A percentile compares a stretch with the other conserved stretches of the same genome.
These are phyloP conservation scores for Tipula vernalis DNA, from an alignment of 2,888 invertebrate genomes.

Conservation along the genomic window DNA sequence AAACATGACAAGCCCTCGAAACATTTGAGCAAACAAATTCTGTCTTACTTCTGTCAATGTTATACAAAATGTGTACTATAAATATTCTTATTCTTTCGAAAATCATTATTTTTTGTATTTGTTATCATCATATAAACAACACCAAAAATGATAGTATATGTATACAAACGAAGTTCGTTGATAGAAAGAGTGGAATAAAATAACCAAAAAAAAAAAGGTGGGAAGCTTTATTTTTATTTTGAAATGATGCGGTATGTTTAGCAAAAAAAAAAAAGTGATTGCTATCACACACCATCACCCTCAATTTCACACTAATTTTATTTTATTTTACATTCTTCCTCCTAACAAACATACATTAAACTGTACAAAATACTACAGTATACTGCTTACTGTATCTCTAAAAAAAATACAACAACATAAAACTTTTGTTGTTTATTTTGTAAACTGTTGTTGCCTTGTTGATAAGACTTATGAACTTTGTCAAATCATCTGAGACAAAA, in stretches of 20 bases:
- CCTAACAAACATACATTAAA: background rate
- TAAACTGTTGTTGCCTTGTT: constrained; percentile 8
- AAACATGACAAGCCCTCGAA: background rate
- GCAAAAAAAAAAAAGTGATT: background rate
- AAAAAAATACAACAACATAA: background rate
- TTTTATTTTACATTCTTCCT: background rate
- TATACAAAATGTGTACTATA: background rate
- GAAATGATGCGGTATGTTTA: background rate
- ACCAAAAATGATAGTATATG: background rate
- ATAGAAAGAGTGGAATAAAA: background rate
- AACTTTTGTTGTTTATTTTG: background rate
- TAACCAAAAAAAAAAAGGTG: background rate
- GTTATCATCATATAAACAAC: background rate
- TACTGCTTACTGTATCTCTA: background rate
- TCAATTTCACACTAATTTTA: constrained; percentile 4
- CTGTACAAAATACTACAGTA: background rate
- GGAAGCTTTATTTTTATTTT: background rate
- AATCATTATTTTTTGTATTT: background rate
- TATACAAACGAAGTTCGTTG: background rate
- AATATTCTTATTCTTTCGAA: background rate
- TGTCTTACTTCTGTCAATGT: constrained; percentile 4
- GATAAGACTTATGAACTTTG: constrained; percentile 10
- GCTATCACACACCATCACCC: constrained; percentile 4
- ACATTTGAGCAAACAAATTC: background rate
- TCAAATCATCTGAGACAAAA: constrained; percentile 10